Conservation (phyloP, 1,140 invertebrate genomes). For the Dinothrombium tinctorium region DNA sequence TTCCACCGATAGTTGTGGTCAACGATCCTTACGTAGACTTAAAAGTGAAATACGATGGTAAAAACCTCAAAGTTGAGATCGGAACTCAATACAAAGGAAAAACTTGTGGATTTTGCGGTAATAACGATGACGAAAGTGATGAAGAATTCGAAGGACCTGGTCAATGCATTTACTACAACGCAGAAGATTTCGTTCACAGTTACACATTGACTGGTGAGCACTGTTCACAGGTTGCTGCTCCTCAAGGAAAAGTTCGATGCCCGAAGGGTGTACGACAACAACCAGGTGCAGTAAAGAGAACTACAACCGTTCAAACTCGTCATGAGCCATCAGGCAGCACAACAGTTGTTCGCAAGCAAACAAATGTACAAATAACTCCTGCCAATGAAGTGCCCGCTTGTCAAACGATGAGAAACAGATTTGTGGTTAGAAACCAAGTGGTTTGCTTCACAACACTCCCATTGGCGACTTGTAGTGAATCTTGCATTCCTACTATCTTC, state of each 20-base stretch:
- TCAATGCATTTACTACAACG: slow-evolving; percentile 7
- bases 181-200: slow-evolving; percentile 9
- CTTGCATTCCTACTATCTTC: too few relatives aligned
- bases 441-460: too few relatives aligned
- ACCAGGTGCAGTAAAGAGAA: background rate
- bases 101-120: slow-evolving; percentile 15
- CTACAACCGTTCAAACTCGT: background rate
- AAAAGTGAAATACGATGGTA: slow-evolving; percentile 11
- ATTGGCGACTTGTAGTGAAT: too few relatives aligned
- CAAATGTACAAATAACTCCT: too few relatives aligned
- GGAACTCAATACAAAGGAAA: slow-evolving; percentile 12
- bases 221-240: background rate
- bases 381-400: too few relatives aligned
- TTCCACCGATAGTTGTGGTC: slow-evolving; percentile 9
- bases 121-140: slow-evolving; percentile 13
- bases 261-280: background rate
- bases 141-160: slow-evolving; percentile 13
- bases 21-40: background rate
- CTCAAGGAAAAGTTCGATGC: background rate
- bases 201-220: slow-evolving; percentile 8
- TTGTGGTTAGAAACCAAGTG: too few relatives aligned
- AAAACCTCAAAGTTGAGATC: slow-evolving; percentile 9
- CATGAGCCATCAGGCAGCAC: background rate
- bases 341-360: too few relatives aligned
- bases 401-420: too few relatives aligned